Conservation (phyloP, 1,140 invertebrate species). For the Procambarus clarkii region DNA sequence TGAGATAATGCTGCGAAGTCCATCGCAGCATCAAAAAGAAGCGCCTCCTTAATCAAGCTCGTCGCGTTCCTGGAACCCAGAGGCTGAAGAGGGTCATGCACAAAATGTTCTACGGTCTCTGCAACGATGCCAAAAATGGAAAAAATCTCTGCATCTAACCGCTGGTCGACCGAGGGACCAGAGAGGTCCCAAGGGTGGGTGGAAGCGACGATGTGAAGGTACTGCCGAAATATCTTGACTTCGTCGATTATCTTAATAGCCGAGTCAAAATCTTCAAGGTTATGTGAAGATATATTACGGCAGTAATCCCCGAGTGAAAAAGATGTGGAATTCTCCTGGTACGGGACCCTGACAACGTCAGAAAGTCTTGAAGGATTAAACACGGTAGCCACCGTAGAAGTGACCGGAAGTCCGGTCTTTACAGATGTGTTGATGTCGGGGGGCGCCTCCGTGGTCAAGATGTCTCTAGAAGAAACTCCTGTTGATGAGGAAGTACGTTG, state of each 20-base stretch:
- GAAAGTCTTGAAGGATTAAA: no score
- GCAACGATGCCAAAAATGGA: neutral
- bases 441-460: no score
- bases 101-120: constrained; percentile 4
- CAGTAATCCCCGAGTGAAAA: neutral
- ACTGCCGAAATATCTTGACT: neutral
- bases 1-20: constrained; percentile 2
- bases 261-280: neutral
- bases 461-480: no score
- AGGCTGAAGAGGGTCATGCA: neutral
- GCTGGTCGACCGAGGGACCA: neutral
- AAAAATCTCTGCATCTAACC: neutral
- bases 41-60: neutral
- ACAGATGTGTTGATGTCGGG: no score
- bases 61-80: neutral
- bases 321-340: neutral
- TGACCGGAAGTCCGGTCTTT: no score
- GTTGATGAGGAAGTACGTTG: no score
- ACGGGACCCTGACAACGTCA: no score
- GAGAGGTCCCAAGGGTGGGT: neutral
- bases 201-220: neutral
- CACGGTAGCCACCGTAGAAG: no score
- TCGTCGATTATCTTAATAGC: neutral
- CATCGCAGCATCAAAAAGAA: neutral
- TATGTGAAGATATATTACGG: neutral